phyloP scores from a whole-genome alignment of 2,797 vertebrate species.

The Furcifer pardalis region DNA sequence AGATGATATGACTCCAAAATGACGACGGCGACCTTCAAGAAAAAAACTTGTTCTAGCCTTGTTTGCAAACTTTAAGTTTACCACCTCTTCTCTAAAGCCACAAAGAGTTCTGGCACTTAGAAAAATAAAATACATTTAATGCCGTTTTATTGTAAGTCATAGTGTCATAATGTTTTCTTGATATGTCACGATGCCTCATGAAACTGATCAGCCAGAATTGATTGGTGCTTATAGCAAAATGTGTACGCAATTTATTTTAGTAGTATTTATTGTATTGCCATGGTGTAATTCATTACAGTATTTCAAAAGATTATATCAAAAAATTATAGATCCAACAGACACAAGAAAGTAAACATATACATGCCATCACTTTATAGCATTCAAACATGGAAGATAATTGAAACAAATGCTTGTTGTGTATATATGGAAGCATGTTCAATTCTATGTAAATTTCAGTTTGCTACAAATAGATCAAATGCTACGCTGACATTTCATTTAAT shows the following conservation, averaged over 20 bases:
- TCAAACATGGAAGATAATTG: background rate
- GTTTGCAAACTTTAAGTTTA: background rate
- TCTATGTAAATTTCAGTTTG: too few relatives aligned
- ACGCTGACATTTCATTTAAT: too few relatives aligned
- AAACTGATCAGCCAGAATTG: background rate
- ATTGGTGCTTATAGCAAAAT: background rate
- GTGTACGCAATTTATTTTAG: background rate
- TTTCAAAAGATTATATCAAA: background rate
- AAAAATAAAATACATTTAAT: too few relatives aligned
- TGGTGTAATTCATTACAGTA: background rate
- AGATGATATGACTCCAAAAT: too few relatives aligned
- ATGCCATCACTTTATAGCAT: background rate
- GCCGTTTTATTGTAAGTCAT: too few relatives aligned
- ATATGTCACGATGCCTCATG: slow-evolving; percentile 2
- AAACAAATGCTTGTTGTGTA: background rate
- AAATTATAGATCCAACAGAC: background rate
- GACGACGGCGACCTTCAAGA: too few relatives aligned
- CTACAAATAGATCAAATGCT: too few relatives aligned
- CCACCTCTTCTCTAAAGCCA: background rate
- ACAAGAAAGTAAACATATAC: background rate
- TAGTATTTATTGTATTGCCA: background rate
- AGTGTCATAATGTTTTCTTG: background rate
- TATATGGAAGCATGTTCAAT: too few relatives aligned
- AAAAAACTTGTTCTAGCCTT: background rate
- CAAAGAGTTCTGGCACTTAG: background rate